phyloP scores from a whole-genome alignment of 2,113 vertebrate genomes.

The Sciurus niger region DNA sequence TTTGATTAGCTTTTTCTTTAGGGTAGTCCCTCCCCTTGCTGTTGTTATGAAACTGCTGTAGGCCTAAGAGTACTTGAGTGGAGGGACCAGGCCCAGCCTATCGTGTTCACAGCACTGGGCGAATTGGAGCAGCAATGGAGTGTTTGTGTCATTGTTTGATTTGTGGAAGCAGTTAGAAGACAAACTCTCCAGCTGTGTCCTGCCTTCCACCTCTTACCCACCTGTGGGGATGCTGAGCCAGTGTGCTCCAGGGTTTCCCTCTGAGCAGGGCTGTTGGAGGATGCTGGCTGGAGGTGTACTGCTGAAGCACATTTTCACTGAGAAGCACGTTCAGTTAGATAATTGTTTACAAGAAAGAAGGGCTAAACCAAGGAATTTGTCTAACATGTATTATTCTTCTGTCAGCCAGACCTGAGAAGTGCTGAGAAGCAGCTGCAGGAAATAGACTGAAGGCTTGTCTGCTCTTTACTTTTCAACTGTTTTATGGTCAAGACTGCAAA shows the following conservation, averaged over 20 bases:
- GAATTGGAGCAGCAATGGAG: neutral
- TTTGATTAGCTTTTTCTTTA: too few species aligned
- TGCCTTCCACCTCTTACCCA: neutral
- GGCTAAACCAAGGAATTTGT: neutral
- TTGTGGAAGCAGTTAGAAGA: neutral
- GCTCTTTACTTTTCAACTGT: neutral
- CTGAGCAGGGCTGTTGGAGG: neutral
- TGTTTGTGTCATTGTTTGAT: neutral
- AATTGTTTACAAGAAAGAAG: neutral
- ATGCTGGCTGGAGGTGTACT: neutral
- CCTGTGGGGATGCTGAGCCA: too few species aligned
- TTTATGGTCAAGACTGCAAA: neutral
- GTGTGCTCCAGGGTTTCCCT: neutral
- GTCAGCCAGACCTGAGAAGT: neutral
- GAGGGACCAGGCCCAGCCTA: neutral
- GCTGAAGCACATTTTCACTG: neutral
- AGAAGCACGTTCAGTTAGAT: neutral
- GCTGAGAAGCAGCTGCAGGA: neutral
- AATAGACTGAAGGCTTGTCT: neutral
- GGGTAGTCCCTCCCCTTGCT: too few species aligned
- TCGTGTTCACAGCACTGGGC: neutral
- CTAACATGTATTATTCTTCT: neutral
- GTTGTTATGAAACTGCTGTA: neutral
- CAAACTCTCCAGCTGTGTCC: neutral
- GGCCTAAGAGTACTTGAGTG: fast-evolving